These are phyloP conservation scores for Melanostigma gelatinosum DNA, from an alignment of 2,113 vertebrate genomes.

Conservation along the genomic window DNA sequence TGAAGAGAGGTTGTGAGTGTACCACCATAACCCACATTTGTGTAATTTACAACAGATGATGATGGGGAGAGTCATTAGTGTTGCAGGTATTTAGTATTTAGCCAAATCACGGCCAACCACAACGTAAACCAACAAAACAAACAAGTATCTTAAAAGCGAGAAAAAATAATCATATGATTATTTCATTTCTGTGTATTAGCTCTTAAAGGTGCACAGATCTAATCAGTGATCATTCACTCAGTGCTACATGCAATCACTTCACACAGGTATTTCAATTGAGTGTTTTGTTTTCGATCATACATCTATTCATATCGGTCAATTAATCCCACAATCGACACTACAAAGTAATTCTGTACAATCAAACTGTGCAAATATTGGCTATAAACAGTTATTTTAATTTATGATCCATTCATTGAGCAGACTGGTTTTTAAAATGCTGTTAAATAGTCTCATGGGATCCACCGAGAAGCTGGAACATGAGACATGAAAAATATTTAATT, in stretches of 20 bases:
- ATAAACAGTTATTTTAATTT: not conserved
- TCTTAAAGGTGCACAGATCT: not conserved
- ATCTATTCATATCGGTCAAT: not conserved
- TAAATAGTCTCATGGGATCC: not conserved
- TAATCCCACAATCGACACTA: not conserved
- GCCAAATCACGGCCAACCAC: not conserved
- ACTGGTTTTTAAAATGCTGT: not conserved
- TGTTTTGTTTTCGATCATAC: not conserved
- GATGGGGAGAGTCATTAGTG: no score
- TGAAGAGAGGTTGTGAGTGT: no score
- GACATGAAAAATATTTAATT: not conserved
- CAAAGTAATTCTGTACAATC: not conserved
- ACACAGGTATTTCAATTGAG: not conserved
- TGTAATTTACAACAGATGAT: no score
- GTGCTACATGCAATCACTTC: slow-evolving; percentile 8
- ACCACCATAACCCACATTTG: no score
- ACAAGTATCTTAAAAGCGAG: not conserved
- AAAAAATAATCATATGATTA: not conserved
- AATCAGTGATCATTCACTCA: not conserved
- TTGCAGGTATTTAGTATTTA: no score
- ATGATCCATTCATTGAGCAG: not conserved
- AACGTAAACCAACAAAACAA: not conserved
- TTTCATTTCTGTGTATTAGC: not conserved
- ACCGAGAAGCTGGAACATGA: not conserved
- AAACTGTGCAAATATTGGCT: not conserved